Conservation (phyloP, 2,113 vertebrate species). For the Morphnarchus princeps region DNA sequence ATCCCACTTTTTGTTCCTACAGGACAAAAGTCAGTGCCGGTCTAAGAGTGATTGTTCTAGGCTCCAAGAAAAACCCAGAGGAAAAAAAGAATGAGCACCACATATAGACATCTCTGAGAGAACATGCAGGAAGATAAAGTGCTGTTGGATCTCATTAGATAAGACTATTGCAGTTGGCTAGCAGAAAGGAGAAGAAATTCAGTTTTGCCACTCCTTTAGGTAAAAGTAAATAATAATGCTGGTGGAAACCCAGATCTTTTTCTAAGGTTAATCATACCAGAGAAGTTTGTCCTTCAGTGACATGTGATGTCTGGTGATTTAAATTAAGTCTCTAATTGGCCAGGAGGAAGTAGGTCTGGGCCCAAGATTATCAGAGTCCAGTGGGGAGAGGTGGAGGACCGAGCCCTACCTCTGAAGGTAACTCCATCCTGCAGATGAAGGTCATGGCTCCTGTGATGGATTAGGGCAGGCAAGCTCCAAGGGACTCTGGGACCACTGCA, state of each 20-base stretch:
- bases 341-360: neutral
- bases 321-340: neutral
- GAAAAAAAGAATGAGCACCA: conserved; percentile 13
- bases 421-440: neutral
- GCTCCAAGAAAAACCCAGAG: neutral
- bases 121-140: neutral
- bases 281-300: neutral
- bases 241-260: neutral
- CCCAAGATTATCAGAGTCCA: neutral
- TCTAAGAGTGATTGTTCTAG: neutral
- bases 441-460: neutral
- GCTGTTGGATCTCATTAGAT: neutral
- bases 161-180: neutral
- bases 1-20: neutral
- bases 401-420: neutral
- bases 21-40: neutral
- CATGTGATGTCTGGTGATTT: neutral
- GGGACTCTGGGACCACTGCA: neutral
- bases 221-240: neutral
- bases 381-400: neutral
- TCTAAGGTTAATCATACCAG: neutral
- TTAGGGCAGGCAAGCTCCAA: neutral
- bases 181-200: neutral
- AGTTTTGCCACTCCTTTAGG: neutral
- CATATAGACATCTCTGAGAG: neutral